These are phyloP conservation scores for Acrobasis consociella DNA, from an alignment of 2,888 invertebrate species.

Conservation along the genomic window DNA sequence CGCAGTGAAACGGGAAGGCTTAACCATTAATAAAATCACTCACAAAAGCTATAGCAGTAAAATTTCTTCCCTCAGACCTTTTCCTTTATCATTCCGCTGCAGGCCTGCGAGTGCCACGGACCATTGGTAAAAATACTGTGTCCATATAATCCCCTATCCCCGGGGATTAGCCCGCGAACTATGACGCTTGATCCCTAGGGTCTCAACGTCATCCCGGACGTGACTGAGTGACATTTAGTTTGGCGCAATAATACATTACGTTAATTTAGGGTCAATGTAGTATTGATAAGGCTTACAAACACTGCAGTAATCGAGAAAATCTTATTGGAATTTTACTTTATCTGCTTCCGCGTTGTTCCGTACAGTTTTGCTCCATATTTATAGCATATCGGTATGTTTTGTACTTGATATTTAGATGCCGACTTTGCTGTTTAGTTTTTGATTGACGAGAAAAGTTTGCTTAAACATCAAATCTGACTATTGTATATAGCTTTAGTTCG, in stretches of 20 bases:
- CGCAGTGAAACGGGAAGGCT: too few species aligned
- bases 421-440: too few species aligned
- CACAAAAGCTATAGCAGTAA: not conserved
- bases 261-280: not conserved
- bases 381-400: too few species aligned
- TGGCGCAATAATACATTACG: constrained; percentile 15
- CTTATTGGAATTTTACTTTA: too few species aligned
- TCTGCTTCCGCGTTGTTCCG: too few species aligned
- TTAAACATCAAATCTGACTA: too few species aligned
- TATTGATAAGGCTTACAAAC: not conserved
- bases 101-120: constrained; percentile 9
- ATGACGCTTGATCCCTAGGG: constrained; percentile 17
- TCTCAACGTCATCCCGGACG: constrained; percentile 9
- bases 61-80: constrained; percentile 2
- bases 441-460: too few species aligned
- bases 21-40: too few species aligned
- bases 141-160: constrained; percentile 20
- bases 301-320: too few species aligned
- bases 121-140: constrained; percentile 22
- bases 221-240: constrained; percentile 20
- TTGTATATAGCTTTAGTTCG: too few species aligned
- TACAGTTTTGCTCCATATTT: too few species aligned
- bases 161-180: constrained; percentile 17
- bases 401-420: too few species aligned
- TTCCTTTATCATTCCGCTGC: constrained; percentile 13